Percentiles rank a stretch among this genome's conserved stretches.
Evolutionary conservation across 2,113 vertebrate genomes (phyloP).

Genomic region (Falco punctatus): DNA sequence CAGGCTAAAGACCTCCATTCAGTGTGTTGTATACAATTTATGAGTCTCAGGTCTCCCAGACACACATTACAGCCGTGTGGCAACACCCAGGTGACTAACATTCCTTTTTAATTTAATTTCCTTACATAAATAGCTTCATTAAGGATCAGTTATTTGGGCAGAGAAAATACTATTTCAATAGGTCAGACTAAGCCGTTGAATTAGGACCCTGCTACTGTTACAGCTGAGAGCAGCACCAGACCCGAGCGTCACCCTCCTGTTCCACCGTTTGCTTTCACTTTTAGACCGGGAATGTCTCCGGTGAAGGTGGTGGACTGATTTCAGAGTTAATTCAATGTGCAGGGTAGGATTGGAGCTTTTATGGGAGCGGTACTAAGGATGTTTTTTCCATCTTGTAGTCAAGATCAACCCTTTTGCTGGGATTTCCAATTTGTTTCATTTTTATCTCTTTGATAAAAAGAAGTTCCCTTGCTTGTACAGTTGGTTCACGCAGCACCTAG

Average conservation of each 20-base stretch:
- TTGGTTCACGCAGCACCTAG: not conserved
- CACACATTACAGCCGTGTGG: conserved; percentile 31
- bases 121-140: conserved; percentile 75
- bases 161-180: conserved; percentile 63
- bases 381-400: not conserved
- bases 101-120: conserved; percentile 78
- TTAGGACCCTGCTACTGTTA: conserved; percentile 48
- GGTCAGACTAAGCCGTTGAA: conserved; percentile 26
- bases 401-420: not conserved
- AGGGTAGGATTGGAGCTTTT: not conserved
- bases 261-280: not conserved
- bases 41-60: conserved; percentile 65
- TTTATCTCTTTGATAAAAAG: not conserved
- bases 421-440: not conserved
- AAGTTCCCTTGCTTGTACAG: not conserved
- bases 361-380: not conserved
- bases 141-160: conserved; percentile 71
- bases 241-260: not conserved
- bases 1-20: conserved; percentile 67
- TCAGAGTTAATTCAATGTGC: not conserved
- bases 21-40: conserved; percentile 65
- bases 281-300: not conserved
- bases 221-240: not conserved
- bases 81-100: conserved; percentile 70
- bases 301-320: not conserved